Base-by-base conservation (phyloP, 1,140 invertebrate genomes). In the Pectinophora gossypiella region DNA sequence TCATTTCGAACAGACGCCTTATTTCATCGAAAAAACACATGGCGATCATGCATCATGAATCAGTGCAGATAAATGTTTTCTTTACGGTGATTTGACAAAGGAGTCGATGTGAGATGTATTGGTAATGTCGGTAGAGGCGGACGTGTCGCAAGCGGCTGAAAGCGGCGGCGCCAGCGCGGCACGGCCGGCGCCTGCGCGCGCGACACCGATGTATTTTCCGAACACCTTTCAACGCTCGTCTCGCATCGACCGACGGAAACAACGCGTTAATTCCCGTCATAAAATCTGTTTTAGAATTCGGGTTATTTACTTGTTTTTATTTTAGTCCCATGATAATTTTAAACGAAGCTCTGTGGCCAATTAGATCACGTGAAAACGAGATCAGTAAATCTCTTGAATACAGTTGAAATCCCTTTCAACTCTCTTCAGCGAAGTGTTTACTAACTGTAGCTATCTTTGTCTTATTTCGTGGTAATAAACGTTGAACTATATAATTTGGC, bases 231-330 rank as follows among this genome's bases (percentile, higher is more conserved):
- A 83, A 70, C 81, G 79, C 81, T 73, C 77, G 70, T 76, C 80
- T 79, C 80, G 72, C 78, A 79, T 81, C 80, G 72, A 74, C 76
- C 83, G 79, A 80, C 83, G 83, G 83, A 86, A 86, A 87, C 79
- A 84, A 84, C 81, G 72, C 84, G 84, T 87, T 87, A 87, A 87
- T 87, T 85, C 84, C 81, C 76, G 84, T 87, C 81, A 85, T 87
- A 87, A 87, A 87, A 85, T 87, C 84, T 77, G 71, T 87, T 87
- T 87, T 87, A 87, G 84, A 85, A 87, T 84, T 81, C 76, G 74
- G 81, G 77, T 87, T 87, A 85, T 87, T 87, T 87, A 87, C 84
- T 85, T 85, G 75, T 85, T 84, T 87, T 87, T 83, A 83, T 86
- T 85, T 85, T 78, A 82, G 79, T 76, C 78, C 70, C 72, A 81